Conservation (phyloP, 2,113 vertebrate species). For the Amblyornis subalaris region DNA sequence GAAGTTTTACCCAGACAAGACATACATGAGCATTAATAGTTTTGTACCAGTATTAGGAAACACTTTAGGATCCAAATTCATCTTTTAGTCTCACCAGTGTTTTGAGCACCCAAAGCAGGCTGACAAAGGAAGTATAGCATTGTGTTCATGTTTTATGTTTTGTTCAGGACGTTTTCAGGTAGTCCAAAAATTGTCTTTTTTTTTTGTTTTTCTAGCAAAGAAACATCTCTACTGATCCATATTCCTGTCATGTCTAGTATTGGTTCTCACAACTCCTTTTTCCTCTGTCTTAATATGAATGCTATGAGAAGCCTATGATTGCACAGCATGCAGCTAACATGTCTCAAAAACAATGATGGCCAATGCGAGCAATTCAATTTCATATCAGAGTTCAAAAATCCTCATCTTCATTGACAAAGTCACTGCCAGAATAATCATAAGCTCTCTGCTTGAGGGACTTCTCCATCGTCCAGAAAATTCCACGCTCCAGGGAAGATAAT, state of each 20-base stretch:
- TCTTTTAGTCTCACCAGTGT: neutral
- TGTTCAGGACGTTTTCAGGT: neutral
- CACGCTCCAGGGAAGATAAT: neutral
- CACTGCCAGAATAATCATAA: neutral
- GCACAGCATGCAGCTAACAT: neutral
- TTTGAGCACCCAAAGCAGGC: neutral
- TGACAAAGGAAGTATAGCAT: neutral
- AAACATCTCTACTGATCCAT: neutral
- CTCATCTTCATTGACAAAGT: neutral
- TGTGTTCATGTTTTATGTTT: neutral
- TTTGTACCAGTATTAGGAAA: neutral
- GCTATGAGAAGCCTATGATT: neutral
- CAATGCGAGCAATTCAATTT: neutral
- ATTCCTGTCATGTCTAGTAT: neutral
- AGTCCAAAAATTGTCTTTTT: neutral
- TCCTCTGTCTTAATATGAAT: neutral
- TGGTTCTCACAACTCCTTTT: neutral
- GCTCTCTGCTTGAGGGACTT: neutral
- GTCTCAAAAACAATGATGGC: neutral
- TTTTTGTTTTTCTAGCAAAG: neutral
- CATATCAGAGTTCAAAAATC: neutral
- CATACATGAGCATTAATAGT: neutral
- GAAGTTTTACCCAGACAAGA: neutral
- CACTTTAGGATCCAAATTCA: neutral
- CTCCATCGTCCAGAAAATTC: neutral